These are phyloP conservation scores for Drosophila picticornis DNA, from an alignment of 2,888 invertebrate genomes.

Conservation along the genomic window DNA sequence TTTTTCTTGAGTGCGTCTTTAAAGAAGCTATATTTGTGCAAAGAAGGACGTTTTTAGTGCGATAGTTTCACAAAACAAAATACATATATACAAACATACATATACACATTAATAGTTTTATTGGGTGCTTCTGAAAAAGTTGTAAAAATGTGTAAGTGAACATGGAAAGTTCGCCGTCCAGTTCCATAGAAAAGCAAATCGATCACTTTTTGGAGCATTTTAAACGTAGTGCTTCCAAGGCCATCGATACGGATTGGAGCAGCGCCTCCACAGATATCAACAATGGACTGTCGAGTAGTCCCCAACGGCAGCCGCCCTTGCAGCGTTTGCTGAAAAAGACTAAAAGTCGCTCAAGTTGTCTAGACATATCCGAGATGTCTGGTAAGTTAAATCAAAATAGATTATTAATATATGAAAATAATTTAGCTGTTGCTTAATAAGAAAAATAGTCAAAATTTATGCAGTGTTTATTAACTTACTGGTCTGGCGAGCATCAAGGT, in stretches of 20 bases:
- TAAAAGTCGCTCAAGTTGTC: slow-evolving; percentile 82
- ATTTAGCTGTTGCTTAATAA: background rate
- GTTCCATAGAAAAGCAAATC: slow-evolving; percentile 92
- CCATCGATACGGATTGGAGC: slow-evolving; percentile 87
- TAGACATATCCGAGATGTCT: slow-evolving; percentile 81
- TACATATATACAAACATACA: background rate
- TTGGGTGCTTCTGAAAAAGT: slow-evolving; percentile 18
- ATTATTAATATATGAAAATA: background rate
- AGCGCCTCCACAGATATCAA: slow-evolving; percentile 29
- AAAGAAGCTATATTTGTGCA: background rate
- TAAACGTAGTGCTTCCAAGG: slow-evolving; percentile 91
- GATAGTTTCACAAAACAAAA: background rate
- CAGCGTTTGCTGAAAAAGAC: slow-evolving; percentile 68
- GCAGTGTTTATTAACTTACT: background rate
- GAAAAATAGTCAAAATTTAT: background rate
- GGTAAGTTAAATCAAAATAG: slow-evolving; percentile 52
- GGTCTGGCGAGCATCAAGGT: slow-evolving; percentile 15
- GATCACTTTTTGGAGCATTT: slow-evolving; percentile 94
- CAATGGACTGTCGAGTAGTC: slow-evolving; percentile 43
- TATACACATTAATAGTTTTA: background rate
- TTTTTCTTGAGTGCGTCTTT: slow-evolving; percentile 7
- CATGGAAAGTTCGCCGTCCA: slow-evolving; percentile 87
- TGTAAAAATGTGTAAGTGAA: slow-evolving; percentile 37
- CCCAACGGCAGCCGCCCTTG: slow-evolving; percentile 48
- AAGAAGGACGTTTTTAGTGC: background rate